Conservation (phyloP, 1,140 invertebrate genomes). For the Drosophila sp. region DNA sequence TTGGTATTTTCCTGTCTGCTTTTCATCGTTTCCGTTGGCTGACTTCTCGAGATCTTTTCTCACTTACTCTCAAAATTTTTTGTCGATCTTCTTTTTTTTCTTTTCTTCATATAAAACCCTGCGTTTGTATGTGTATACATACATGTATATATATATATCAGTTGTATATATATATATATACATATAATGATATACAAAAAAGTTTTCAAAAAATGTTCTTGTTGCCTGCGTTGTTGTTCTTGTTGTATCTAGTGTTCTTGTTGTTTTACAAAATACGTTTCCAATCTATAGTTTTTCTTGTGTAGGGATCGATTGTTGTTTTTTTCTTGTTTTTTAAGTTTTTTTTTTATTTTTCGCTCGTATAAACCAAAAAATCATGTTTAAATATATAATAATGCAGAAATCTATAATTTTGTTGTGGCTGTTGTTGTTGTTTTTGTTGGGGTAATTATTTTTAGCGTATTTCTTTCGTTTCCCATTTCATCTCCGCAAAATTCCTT, state of each 20-base stretch:
- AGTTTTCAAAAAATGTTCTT: constrained; percentile 57
- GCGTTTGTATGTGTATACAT: constrained; percentile 46
- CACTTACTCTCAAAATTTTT: constrained; percentile 34
- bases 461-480: constrained; percentile 39
- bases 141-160: constrained; percentile 46
- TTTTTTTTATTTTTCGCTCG: constrained; percentile 65
- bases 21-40: constrained; percentile 39
- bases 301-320: constrained; percentile 48
- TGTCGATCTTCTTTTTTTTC: constrained; percentile 19
- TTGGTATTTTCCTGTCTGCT: constrained; percentile 64
- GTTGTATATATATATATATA: constrained; percentile 24
- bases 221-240: constrained; percentile 10
- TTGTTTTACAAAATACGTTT: constrained; percentile 61
- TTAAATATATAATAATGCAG: constrained; percentile 81
- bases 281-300: constrained; percentile 48
- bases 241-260: constrained; percentile 34
- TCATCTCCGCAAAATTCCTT: constrained; percentile 42
- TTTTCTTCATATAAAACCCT: constrained; percentile 47
- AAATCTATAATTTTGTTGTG: constrained; percentile 77
- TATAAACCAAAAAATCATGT: constrained; percentile 73
- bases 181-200: constrained; percentile 68
- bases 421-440: constrained; percentile 24
- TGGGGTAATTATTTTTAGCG: constrained; percentile 47
- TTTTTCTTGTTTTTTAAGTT: constrained; percentile 51
- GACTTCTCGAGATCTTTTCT: constrained; percentile 39